Percentiles rank a stretch among this genome's conserved stretches.
phyloP scores from a whole-genome alignment of 2,888 invertebrate genomes.

The Willowsia nigromaculata region DNA sequence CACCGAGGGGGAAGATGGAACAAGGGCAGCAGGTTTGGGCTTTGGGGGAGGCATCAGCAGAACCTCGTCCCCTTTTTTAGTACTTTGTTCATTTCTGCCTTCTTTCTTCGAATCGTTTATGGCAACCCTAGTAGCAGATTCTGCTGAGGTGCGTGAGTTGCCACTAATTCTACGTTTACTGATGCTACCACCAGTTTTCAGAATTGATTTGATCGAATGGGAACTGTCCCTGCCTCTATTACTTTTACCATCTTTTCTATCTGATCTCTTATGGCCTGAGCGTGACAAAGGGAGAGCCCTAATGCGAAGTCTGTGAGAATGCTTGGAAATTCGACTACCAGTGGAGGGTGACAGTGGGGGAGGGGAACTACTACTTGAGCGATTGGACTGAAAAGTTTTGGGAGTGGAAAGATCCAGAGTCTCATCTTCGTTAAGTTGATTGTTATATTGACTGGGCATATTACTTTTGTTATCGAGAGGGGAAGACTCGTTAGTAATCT shows the following conservation, averaged over 20 bases:
- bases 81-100: background rate
- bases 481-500: background rate
- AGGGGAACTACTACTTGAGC: background rate
- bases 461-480: background rate
- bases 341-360: background rate
- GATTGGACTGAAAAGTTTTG: background rate
- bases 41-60: background rate
- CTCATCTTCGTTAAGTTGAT: background rate
- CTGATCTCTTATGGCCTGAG: background rate
- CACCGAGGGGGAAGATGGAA: background rate
- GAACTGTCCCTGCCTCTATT: background rate
- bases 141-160: no score
- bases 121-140: background rate
- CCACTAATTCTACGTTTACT: no score
- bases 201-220: background rate
- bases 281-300: slow-evolving; percentile 29
- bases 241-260: background rate
- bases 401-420: background rate
- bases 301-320: slow-evolving; percentile 46
- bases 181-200: background rate
- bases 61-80: background rate
- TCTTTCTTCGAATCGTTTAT: background rate
- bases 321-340: slow-evolving; percentile 14
- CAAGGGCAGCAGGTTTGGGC: background rate
- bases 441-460: background rate